A percentile compares a stretch with the other conserved stretches of the same genome.
phyloP scores from a whole-genome alignment of 1,140 invertebrate genomes.

The Schlechtendalia chinensis region DNA sequence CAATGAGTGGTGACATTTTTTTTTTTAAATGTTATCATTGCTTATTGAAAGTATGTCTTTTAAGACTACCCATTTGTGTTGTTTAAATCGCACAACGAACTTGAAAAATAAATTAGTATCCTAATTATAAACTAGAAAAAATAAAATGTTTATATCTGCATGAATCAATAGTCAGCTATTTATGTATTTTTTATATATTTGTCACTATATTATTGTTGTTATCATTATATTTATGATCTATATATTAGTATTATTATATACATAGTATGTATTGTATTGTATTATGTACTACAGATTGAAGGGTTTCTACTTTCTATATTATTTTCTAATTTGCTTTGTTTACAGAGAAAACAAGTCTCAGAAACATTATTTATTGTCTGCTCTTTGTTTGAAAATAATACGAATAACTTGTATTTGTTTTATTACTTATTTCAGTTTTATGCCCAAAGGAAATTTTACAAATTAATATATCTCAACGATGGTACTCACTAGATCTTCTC shows the following conservation, averaged over 20 bases:
- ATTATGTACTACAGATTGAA: neutral
- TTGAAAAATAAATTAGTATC: neutral
- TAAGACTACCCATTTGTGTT: neutral
- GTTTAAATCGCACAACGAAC: neutral
- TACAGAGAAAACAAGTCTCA: neutral
- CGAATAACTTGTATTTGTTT: conserved; percentile 30
- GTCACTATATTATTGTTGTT: neutral
- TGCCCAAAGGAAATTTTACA: neutral
- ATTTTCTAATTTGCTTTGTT: neutral
- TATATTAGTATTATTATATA: neutral
- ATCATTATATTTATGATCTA: neutral
- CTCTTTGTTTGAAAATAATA: neutral
- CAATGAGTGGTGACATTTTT: neutral
- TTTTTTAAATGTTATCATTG: neutral
- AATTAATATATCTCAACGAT: neutral
- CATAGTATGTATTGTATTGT: neutral
- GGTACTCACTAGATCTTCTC: neutral
- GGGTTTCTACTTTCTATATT: neutral
- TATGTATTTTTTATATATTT: neutral
- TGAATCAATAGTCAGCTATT: neutral
- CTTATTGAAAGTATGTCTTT: conserved; percentile 1
- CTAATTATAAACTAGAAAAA: too few relatives aligned
- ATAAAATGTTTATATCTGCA: neutral
- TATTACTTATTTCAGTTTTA: conserved; percentile 31
- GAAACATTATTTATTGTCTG: conserved; percentile 13